phyloP scores from a whole-genome alignment of 1,140 invertebrate genomes.

The Euborellia annulipes region DNA sequence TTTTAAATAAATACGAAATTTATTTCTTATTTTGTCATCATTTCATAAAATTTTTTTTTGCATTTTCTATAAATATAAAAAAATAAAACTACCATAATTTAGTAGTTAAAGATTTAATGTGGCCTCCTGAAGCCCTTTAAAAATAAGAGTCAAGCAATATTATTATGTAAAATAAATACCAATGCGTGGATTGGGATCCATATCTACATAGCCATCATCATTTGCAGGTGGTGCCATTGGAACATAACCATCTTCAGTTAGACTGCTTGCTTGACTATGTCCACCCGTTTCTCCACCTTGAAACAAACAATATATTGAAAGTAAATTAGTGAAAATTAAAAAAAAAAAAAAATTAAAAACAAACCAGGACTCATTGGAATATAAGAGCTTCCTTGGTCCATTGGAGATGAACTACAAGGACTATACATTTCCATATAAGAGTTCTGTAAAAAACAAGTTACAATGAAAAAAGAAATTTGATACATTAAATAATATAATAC shows the following conservation, averaged over 20 bases:
- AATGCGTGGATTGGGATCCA: slow-evolving; percentile 32
- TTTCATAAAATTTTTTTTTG: too few relatives aligned
- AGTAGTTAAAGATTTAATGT: background rate
- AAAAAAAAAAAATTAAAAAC: background rate
- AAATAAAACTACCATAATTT: background rate
- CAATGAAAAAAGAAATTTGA: background rate
- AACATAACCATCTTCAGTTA: slow-evolving; percentile 40
- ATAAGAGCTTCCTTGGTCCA: slow-evolving; percentile 27
- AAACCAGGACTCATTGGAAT: slow-evolving; percentile 37
- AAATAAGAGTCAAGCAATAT: too few relatives aligned
- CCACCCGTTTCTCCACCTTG: too few relatives aligned
- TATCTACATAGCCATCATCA: slow-evolving; percentile 45
- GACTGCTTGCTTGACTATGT: slow-evolving; percentile 28
- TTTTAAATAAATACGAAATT: too few relatives aligned
- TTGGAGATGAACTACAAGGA: slow-evolving; percentile 28
- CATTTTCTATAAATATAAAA: background rate
- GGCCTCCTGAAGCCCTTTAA: too few relatives aligned
- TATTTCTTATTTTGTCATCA: too few relatives aligned
- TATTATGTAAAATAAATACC: too few relatives aligned
- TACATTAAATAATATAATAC: background rate
- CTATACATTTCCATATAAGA: slow-evolving; percentile 40
- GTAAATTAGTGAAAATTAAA: too few relatives aligned
- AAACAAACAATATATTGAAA: background rate
- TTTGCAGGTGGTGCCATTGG: slow-evolving; percentile 38
- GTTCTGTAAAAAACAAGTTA: slow-evolving; percentile 11